Base-by-base conservation (phyloP, 1,140 invertebrate genomes). In the Cydia pomonella region DNA sequence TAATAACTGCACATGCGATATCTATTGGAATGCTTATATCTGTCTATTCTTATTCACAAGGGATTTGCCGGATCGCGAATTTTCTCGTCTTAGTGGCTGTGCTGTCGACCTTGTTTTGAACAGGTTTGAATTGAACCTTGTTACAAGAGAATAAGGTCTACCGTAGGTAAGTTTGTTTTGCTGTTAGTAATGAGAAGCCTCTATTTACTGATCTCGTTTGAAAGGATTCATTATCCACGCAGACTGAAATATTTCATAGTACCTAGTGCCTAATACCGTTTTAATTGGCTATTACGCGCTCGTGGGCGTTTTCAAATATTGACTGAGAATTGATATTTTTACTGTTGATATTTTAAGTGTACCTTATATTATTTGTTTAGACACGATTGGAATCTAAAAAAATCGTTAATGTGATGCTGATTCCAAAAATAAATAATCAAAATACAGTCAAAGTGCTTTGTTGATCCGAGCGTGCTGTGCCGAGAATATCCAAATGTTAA, bases 21-120 rank as follows among this genome's bases (percentile, higher is more conserved):
- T 50, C 47, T 50, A 50, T 50, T 50, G 13, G 41, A 12, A 44
- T n/a, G 7, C 1, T 18, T 18, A n/a, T 50, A 3, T 50, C 13
- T 50, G 6, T 50, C n/a, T 18, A 87, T 84, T 81, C 81, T 72
- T 73, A 80, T 84, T 84, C 80, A 75, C 78, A 41, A 73, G 76
- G 79, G 81, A 82, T 85, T 87, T 81, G 81, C 76, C 73, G 73
- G 81, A 74, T 78, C 77, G 77, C 78, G 66, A 79, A 81, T 83
- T 85, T 82, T 77, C 76, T 53, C 75, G 71, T 75, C 63, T 79
- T 77, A 72, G 73, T 27, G 62, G 73, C 72, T 59, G 53, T 71
- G 62, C 62, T 50, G 1, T n/a, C 5, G 47, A 50, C 16, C 16
- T 18, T 50, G 47, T 50, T n/a, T 7, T n/a, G 16, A 50, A 16